phyloP scores from a whole-genome alignment of 2,113 vertebrate genomes.

The Lasiurus borealis region DNA sequence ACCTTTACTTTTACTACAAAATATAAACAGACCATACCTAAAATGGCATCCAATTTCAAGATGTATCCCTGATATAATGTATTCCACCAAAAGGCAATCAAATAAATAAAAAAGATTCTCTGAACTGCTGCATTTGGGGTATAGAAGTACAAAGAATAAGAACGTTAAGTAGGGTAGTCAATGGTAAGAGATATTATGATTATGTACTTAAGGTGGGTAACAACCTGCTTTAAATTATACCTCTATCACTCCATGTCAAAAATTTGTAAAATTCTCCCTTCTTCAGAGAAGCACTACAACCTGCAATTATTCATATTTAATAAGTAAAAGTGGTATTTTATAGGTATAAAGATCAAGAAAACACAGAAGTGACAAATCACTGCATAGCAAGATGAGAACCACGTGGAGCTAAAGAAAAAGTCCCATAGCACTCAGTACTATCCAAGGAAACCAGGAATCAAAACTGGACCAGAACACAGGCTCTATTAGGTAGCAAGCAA shows the following conservation, averaged over 20 bases:
- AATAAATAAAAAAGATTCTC: slow-evolving; percentile 21
- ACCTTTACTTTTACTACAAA: slow-evolving; percentile 24
- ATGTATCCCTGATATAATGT: not conserved
- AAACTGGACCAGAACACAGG: not conserved
- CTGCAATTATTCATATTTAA: slow-evolving; percentile 51
- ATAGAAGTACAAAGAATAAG: not conserved
- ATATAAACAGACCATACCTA: not conserved
- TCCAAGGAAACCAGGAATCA: not conserved
- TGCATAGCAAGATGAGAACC: not conserved
- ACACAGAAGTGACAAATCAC: not conserved
- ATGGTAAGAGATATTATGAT: not conserved
- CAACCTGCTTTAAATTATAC: not conserved
- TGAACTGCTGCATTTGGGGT: not conserved
- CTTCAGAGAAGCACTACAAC: not conserved
- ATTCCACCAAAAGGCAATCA: slow-evolving; percentile 33
- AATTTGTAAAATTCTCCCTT: not conserved
- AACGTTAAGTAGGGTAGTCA: not conserved
- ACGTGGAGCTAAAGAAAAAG: not conserved
- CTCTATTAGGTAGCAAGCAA: not conserved
- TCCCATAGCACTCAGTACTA: not conserved
- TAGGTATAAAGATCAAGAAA: not conserved
- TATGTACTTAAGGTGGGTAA: not conserved
- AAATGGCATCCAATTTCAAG: slow-evolving; percentile 43
- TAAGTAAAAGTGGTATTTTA: slow-evolving; percentile 41
- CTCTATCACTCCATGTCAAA: not conserved